Base-by-base conservation (phyloP, 2,113 vertebrate genomes). In the Rhabdornis inornatus region DNA sequence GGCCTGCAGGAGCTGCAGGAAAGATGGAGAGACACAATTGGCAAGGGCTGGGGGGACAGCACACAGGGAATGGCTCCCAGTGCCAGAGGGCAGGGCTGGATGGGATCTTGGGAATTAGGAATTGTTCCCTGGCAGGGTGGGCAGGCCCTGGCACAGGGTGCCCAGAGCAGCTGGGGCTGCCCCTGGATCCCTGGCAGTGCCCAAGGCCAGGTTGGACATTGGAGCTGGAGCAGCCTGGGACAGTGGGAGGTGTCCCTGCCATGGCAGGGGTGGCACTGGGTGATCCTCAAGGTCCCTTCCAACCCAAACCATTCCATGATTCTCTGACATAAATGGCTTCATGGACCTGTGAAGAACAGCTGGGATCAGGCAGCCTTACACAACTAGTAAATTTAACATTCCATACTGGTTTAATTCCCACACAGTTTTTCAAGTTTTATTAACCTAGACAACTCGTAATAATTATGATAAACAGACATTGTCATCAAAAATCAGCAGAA, bases 381-480 rank as follows among this genome's bases (percentile, higher is more conserved):
- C 52, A 94, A 94, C 87, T 20, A 86, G 25, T 61, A 75, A 95
- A 25, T 90, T 94, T 88, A 92, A 70, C 52, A 89, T 96, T 95
- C 89, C 45, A 83, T 82, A 59, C 69, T 64, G 60, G 33, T 92
- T 87, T 83, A 89, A 94, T 92, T 95, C 44, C 63, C 56, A 45
- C 66, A 85, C 17, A 95, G 56, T 92, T 94, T 90, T 94, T 89
- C 77, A 94, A 85, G 94, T 96, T 97, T 96, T 97, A 97, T 98
- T 97, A 98, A 96, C 84, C 85, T 85, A 96, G 97, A 95, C 96
- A 97, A 92, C 87, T 97, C 52, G 45, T 89, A 98, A 97, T 98
- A 98, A 98, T 98, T 98, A 98, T 98, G 97, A 98, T 98, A 98
- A 98, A 98, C 97, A 98, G 95, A 87, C 75, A 97, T 83, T 98